phyloP scores from a whole-genome alignment of 2,797 vertebrate species.

The Phoxinus dragarum region DNA sequence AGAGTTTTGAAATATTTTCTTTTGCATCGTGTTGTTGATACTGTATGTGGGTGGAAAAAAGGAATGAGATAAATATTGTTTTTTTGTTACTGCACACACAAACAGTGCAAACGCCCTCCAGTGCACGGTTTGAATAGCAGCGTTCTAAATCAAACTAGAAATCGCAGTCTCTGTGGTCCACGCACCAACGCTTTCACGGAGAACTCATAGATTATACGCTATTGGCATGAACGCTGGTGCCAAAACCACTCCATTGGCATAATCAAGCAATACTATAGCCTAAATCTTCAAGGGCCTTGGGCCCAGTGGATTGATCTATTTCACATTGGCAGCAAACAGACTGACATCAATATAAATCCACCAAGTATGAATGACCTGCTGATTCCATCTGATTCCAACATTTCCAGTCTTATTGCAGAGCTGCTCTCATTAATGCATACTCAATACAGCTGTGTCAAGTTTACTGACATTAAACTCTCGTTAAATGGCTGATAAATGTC shows the following conservation, averaged over 20 bases:
- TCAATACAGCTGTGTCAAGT: conserved; percentile 44
- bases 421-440: conserved; percentile 44
- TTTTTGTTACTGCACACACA: conserved; percentile 13
- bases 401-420: conserved; percentile 16
- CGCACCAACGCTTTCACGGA: conserved; percentile 28
- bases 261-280: conserved; percentile 44
- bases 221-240: conserved; percentile 44
- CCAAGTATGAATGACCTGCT: conserved; percentile 46
- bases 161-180: conserved; percentile 42
- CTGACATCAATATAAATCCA: conserved; percentile 44
- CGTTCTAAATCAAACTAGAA: conserved; percentile 48
- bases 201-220: conserved; percentile 40
- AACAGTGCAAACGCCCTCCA: conserved; percentile 31
- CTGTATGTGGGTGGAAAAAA: conserved; percentile 28
- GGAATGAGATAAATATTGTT: conserved; percentile 18
- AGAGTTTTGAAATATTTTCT: conserved; percentile 27
- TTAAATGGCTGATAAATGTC: conserved; percentile 48
- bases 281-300: conserved; percentile 32
- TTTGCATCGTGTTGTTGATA: conserved; percentile 12
- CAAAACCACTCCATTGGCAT: conserved; percentile 47
- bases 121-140: conserved; percentile 40
- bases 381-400: conserved; percentile 30
- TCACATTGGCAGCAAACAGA: conserved; percentile 45
- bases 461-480: conserved; percentile 42
- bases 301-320: conserved; percentile 39